Evolutionary conservation across 1,140 invertebrate genomes (phyloP).

Genomic region (Rhagoletis zephyria): DNA sequence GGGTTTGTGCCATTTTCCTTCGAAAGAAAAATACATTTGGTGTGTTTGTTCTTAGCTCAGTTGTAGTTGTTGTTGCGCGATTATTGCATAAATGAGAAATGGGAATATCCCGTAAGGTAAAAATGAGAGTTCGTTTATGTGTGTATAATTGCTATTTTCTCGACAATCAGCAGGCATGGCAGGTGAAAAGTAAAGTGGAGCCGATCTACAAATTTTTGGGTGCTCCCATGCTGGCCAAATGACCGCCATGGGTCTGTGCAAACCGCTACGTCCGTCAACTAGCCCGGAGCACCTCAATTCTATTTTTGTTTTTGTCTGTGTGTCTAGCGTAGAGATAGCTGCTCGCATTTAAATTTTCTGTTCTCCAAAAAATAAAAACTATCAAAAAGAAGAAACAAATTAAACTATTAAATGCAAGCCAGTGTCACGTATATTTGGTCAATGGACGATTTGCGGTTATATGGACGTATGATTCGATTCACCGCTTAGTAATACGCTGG

Average conservation of each 20-base stretch:
- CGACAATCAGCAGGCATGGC: neutral
- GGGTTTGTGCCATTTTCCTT: slow-evolving; percentile 56
- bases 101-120: slow-evolving; percentile 30
- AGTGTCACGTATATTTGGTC: neutral
- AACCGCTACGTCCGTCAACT: slow-evolving; percentile 43
- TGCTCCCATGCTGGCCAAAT: slow-evolving; percentile 12
- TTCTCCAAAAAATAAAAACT: slow-evolving; percentile 33
- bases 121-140: slow-evolving; percentile 5
- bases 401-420: neutral
- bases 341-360: neutral
- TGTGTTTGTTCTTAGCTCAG: slow-evolving; percentile 50
- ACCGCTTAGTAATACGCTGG: slow-evolving; percentile 19
- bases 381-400: neutral
- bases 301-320: slow-evolving; percentile 46
- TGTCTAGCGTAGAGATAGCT: neutral
- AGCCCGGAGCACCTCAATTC: slow-evolving; percentile 49
- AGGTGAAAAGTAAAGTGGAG: slow-evolving; percentile 10
- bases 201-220: slow-evolving; percentile 38
- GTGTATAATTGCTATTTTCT: slow-evolving; percentile 29
- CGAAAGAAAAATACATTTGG: slow-evolving; percentile 34
- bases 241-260: slow-evolving; percentile 42
- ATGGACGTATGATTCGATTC: slow-evolving; percentile 31
- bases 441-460: neutral
- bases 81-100: slow-evolving; percentile 53
- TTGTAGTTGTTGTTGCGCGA: slow-evolving; percentile 46